A percentile compares a stretch with the other conserved stretches of the same genome.
These are phyloP conservation scores for Chymomyza amoena DNA, from an alignment of 2,888 invertebrate species.

Conservation along the genomic window DNA sequence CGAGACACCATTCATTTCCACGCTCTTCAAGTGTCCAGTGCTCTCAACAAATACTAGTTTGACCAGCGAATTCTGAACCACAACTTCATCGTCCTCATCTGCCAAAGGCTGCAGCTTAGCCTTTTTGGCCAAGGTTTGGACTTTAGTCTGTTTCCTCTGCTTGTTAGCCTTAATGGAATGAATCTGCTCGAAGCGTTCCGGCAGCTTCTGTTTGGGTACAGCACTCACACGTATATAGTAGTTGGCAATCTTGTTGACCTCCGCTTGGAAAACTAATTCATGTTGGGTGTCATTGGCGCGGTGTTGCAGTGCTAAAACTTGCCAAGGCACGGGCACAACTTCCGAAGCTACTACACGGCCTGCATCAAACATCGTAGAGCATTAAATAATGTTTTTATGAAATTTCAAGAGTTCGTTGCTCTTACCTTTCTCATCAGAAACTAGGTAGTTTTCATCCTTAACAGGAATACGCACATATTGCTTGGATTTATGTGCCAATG, in stretches of 20 bases:
- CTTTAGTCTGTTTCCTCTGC: background rate
- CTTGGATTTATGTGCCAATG: slow-evolving; percentile 83
- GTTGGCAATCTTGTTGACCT: slow-evolving; percentile 81
- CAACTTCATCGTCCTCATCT: slow-evolving; percentile 36
- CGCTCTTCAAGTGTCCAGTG: slow-evolving; percentile 50
- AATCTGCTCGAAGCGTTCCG: slow-evolving; percentile 33
- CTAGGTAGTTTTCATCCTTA: slow-evolving; percentile 80
- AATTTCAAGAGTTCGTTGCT: background rate
- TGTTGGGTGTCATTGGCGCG: slow-evolving; percentile 81
- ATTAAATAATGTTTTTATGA: background rate
- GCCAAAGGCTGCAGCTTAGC: background rate
- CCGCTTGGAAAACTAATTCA: slow-evolving; percentile 86
- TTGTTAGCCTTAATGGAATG: slow-evolving; percentile 14
- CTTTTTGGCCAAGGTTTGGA: too few relatives aligned
- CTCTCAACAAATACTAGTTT: slow-evolving; percentile 60
- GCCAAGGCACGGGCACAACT: slow-evolving; percentile 82
- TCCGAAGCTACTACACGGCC: slow-evolving; percentile 81
- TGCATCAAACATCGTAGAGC: slow-evolving; percentile 9
- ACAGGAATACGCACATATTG: slow-evolving; percentile 84
- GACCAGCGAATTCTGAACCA: slow-evolving; percentile 61
- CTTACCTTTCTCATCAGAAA: slow-evolving; percentile 83
- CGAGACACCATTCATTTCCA: slow-evolving; percentile 69
- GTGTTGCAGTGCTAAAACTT: slow-evolving; percentile 80
- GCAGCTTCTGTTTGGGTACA: background rate
- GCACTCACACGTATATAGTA: slow-evolving; percentile 74